These are phyloP conservation scores for Aphaenogaster floridana DNA, from an alignment of 1,140 invertebrate genomes.

Conservation along the genomic window DNA sequence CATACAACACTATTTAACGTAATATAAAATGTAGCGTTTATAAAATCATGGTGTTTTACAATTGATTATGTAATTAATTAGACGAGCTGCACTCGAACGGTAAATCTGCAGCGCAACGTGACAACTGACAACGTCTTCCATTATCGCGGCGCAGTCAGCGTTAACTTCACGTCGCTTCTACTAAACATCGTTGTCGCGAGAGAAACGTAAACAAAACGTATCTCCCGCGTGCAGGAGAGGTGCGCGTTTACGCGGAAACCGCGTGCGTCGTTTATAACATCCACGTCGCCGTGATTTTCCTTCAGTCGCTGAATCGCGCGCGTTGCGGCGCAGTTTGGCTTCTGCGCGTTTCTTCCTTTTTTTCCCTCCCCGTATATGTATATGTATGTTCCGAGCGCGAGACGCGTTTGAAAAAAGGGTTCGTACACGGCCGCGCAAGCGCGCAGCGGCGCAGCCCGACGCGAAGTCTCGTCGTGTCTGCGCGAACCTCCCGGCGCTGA, in stretches of 20 bases:
- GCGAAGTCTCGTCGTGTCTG: neutral
- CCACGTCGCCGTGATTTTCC: conserved; percentile 3
- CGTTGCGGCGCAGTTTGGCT: neutral
- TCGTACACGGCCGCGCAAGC: conserved; percentile 36
- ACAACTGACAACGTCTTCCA: neutral
- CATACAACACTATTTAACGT: neutral
- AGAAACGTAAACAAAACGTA: neutral
- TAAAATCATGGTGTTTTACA: neutral
- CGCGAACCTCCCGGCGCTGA: neutral
- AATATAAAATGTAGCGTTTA: neutral
- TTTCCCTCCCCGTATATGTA: neutral
- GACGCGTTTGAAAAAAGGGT: conserved; percentile 16
- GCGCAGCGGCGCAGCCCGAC: neutral
- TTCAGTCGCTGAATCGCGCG: conserved; percentile 21
- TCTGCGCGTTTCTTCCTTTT: neutral
- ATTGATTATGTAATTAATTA: neutral
- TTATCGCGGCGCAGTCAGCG: neutral
- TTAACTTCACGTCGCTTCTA: neutral
- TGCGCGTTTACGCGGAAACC: neutral
- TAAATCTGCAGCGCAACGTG: neutral
- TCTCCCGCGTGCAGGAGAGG: neutral
- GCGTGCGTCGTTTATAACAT: conserved; percentile 13
- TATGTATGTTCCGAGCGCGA: neutral
- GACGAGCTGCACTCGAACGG: neutral
- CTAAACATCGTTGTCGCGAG: neutral